Evolutionary conservation across 2,113 vertebrate species (phyloP).

Genomic region (Bothrops jararaca): DNA sequence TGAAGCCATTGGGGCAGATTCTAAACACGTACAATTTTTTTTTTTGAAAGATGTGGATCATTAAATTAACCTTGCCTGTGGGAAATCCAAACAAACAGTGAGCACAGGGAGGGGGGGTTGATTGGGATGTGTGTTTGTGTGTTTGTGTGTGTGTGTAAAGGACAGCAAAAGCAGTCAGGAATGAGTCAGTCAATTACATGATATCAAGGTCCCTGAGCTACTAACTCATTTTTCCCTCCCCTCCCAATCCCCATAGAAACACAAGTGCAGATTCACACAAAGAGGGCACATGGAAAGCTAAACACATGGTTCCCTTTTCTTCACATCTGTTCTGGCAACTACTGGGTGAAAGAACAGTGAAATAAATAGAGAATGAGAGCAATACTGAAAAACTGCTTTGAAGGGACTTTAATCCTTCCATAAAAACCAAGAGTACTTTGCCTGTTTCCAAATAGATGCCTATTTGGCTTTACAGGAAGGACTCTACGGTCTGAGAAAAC

Average conservation of each 20-base stretch:
- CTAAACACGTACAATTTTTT: fast-evolving
- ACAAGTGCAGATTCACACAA: constrained; percentile 11
- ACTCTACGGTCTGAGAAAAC: neutral
- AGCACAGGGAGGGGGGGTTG: neutral
- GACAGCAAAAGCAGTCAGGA: neutral
- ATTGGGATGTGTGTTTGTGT: neutral
- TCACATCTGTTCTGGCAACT: constrained; percentile 43
- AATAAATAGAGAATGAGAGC: constrained; percentile 15
- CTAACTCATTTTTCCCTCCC: neutral
- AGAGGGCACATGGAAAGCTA: constrained; percentile 41
- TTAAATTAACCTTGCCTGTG: neutral
- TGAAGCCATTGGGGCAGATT: neutral
- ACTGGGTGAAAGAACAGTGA: constrained; percentile 1
- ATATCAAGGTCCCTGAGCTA: constrained; percentile 24
- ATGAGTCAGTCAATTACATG: neutral
- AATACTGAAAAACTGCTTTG: neutral
- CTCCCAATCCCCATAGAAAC: neutral
- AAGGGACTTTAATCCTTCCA: neutral
- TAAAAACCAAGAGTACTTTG: neutral
- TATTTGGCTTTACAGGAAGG: neutral
- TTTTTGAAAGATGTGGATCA: neutral
- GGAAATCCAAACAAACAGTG: constrained; percentile 4
- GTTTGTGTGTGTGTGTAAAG: neutral
- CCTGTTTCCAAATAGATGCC: neutral
- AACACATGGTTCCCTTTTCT: constrained; percentile 42